These are phyloP conservation scores for Drosophila teissieri DNA, from an alignment of 1,140 invertebrate genomes.

Conservation along the genomic window DNA sequence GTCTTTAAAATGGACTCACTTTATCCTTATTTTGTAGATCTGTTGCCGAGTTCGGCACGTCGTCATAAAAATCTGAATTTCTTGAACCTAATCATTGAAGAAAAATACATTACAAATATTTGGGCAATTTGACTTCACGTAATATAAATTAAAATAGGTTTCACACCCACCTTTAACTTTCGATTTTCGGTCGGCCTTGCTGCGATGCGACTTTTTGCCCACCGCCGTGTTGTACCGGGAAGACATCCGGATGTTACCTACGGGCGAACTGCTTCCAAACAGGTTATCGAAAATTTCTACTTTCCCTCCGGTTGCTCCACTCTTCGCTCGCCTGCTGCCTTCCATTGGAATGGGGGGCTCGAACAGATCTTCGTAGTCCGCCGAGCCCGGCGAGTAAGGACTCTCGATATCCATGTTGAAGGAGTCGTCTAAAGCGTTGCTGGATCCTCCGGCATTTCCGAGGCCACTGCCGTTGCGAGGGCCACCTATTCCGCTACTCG, in stretches of 20 bases:
- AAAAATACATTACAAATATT: not conserved
- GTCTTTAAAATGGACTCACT: conserved; percentile 86
- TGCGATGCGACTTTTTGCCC: conserved; percentile 60
- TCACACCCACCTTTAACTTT: conserved; percentile 73
- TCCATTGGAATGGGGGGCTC: conserved; percentile 93
- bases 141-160: not conserved
- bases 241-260: conserved; percentile 50
- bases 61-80: conserved; percentile 92
- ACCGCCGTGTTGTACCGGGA: conserved; percentile 47
- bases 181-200: conserved; percentile 65
- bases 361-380: conserved; percentile 93
- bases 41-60: conserved; percentile 95
- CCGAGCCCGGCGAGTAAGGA: conserved; percentile 93
- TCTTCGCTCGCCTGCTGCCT: conserved; percentile 42
- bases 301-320: conserved; percentile 47
- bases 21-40: conserved; percentile 98
- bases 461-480: conserved; percentile 66
- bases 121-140: not conserved
- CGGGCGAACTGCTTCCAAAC: conserved; percentile 77
- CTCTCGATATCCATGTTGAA: conserved; percentile 88
- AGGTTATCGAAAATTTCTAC: conserved; percentile 80
- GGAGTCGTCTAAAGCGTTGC: conserved; percentile 86
- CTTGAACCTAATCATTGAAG: conserved; percentile 49
- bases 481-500: conserved; percentile 21
- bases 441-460: conserved; percentile 86